Base-by-base conservation (phyloP, 2,797 vertebrate genomes). In the Mus spretus region DNA sequence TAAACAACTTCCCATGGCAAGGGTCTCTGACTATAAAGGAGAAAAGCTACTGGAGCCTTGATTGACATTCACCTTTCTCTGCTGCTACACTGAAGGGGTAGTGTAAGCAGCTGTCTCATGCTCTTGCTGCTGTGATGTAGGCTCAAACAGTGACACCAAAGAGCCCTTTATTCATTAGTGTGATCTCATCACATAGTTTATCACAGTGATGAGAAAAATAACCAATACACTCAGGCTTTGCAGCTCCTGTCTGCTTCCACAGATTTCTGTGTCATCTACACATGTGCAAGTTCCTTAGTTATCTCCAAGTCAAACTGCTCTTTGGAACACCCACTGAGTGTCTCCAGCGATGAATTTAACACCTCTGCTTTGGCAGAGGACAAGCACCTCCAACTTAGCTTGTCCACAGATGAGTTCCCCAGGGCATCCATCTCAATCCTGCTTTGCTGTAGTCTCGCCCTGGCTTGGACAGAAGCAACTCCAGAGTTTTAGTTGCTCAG, bases 331-430 rank as follows among this genome's bases (percentile, higher is more conserved):
- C 13, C 6, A 37, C 3, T 2, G 1, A 67, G 31, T 44, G 70
- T 75, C 40, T 55, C 26, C 22, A 80, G 44, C 44, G 22, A 65
- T 74, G 77, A 92, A 75, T 70, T 84, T 61, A 92, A 65, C 15
- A 78, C 59, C 92, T 96, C n/a, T 90, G 12, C 31, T 82, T 72
- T 47, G 55, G 75, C 59, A 94, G 37, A 90, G 28, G 37, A 24
- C 22, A 57, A 11, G 34, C 14, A 63, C 9, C 70, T 91, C 40
- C 83, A 77, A 91, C 31, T 72, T 50, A 83, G 34, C 14, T 40
- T 50, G 1, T 89, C 37, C 6, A 80, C 26, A 89, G 65, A 22
- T 81, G 40, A 95, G 47, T 6, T 77, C 37, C 37, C 75, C 6
- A 44, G 89, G 85, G 50, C 82, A 34, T 50, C 65, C 4, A 34